A percentile compares a stretch with the other conserved stretches of the same genome.
Evolutionary conservation across 1,140 invertebrate species (phyloP).

Genomic region (Drosophila auraria): DNA sequence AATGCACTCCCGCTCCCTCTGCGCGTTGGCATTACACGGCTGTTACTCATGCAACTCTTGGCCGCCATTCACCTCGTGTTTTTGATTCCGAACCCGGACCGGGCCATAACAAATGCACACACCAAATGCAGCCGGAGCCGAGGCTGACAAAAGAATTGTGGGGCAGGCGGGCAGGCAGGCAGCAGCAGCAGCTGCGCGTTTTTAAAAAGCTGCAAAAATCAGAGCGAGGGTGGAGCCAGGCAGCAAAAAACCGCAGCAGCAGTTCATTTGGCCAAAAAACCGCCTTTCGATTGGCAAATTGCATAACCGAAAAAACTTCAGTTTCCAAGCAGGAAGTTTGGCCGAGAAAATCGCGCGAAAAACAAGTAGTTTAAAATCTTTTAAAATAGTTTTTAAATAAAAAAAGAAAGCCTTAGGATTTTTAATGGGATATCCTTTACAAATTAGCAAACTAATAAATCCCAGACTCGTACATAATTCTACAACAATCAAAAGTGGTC

Average conservation of each 20-base stretch:
- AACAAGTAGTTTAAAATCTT: not conserved
- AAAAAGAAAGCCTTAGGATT: not conserved
- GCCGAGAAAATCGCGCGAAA: not conserved
- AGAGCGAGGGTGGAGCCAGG: conserved; percentile 7
- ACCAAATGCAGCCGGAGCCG: conserved; percentile 27
- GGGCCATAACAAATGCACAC: conserved; percentile 45
- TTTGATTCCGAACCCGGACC: conserved; percentile 38
- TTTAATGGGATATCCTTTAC: not conserved
- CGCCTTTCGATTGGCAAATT: conserved; percentile 70
- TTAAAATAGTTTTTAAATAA: not conserved
- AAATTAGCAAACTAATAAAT: conserved; percentile 17
- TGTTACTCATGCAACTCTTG: conserved; percentile 74
- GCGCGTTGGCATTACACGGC: conserved; percentile 65
- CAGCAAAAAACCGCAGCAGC: conserved; percentile 29
- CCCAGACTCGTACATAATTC: conserved; percentile 13
- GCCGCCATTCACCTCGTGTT: conserved; percentile 50
- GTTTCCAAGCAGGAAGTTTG: not conserved
- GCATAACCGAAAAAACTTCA: conserved; percentile 50
- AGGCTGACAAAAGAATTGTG: conserved; percentile 55
- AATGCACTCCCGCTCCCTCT: not conserved
- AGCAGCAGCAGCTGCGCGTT: conserved; percentile 1
- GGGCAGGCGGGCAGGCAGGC: conserved; percentile 10
- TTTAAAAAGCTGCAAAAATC: conserved; percentile 19
- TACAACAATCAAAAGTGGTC: conserved; percentile 14
- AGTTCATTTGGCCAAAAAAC: conserved; percentile 45